These are phyloP conservation scores for Ips nitidus DNA, from an alignment of 1,140 invertebrate species.

Conservation along the genomic window DNA sequence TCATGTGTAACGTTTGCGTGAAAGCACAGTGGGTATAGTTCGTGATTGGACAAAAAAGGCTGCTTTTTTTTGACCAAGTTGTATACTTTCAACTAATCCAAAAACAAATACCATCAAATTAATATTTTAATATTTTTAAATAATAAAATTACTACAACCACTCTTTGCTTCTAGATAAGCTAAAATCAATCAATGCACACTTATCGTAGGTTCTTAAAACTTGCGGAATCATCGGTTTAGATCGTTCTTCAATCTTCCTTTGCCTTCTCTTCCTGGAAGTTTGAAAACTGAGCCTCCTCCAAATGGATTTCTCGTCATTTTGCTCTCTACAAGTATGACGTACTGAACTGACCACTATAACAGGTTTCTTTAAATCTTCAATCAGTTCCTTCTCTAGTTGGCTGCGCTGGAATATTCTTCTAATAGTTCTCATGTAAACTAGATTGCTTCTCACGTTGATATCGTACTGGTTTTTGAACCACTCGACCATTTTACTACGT, in stretches of 20 bases:
- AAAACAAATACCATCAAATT: too few relatives aligned
- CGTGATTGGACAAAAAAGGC: too few relatives aligned
- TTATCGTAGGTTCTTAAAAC: slow-evolving; percentile 43
- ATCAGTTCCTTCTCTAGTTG: neutral
- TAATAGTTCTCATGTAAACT: slow-evolving; percentile 9
- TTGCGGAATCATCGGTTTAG: slow-evolving; percentile 36
- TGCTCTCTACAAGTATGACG: neutral
- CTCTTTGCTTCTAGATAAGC: neutral
- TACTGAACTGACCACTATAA: neutral
- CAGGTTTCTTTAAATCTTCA: neutral
- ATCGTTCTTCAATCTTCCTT: slow-evolving; percentile 36
- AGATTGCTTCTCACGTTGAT: slow-evolving; percentile 16
- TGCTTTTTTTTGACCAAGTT: too few relatives aligned
- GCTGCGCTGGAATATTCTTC: neutral
- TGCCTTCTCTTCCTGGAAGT: slow-evolving; percentile 36
- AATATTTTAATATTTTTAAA: neutral
- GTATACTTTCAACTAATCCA: too few relatives aligned
- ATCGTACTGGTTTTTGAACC: slow-evolving; percentile 19
- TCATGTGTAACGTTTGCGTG: too few relatives aligned
- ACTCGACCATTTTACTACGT: neutral
- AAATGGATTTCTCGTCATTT: slow-evolving; percentile 29
- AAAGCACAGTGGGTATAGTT: too few relatives aligned
- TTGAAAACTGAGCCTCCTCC: slow-evolving; percentile 37
- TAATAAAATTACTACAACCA: slow-evolving; percentile 18
- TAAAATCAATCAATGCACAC: slow-evolving; percentile 8